These are phyloP conservation scores for Fringilla coelebs DNA, from an alignment of 2,797 vertebrate genomes.

Conservation along the genomic window DNA sequence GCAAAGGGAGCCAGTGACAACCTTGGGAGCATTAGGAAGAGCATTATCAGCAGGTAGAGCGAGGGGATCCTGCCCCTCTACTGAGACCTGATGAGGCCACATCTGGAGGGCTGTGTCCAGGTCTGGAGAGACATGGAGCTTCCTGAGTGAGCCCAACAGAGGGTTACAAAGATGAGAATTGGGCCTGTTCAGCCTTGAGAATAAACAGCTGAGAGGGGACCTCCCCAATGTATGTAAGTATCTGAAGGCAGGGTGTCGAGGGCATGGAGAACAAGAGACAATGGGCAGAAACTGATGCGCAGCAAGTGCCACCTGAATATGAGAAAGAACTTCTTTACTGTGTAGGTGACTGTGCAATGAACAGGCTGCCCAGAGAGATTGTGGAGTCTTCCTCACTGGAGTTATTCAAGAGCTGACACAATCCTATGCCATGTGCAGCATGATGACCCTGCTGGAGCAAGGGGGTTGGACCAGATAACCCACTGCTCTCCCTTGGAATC, in stretches of 20 bases:
- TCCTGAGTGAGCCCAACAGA: not conserved
- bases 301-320: not conserved
- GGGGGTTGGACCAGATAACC: not conserved
- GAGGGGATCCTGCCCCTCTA: not conserved
- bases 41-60: accelerated
- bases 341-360: not conserved
- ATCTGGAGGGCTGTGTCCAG: not conserved
- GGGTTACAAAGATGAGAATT: not conserved
- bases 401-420: not conserved
- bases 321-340: not conserved
- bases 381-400: not conserved
- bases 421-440: not conserved
- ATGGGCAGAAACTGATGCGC: not conserved
- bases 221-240: no score
- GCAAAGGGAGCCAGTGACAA: not conserved
- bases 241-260: not conserved
- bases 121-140: not conserved
- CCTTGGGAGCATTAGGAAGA: not conserved
- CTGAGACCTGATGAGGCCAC: not conserved
- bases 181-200: not conserved
- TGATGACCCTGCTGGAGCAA: not conserved
- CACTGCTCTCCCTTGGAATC: not conserved
- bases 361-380: not conserved
- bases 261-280: not conserved
- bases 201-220: not conserved